Evolutionary conservation across 2,888 invertebrate genomes (phyloP), one percentile per base, ranked within the genome.

Genomic region (Myopa tessellatipennis): DNA sequence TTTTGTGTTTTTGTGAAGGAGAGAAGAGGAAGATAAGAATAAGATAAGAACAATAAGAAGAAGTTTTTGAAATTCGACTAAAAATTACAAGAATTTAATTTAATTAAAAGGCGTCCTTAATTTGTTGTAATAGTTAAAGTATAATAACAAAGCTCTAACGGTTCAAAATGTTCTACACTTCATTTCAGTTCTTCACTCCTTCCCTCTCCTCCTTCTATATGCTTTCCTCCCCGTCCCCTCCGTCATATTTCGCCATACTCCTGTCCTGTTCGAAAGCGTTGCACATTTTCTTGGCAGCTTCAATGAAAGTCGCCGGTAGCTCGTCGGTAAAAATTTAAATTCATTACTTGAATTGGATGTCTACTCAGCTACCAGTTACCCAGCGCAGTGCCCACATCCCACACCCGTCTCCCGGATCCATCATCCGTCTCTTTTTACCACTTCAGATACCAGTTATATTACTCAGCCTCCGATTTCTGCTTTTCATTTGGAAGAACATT

Each of bases 281-380:
- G 65, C 65, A 45, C 16, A 60, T 18, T 18, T 60, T 60, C 18
- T 34, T 34, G 61, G 14, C 61, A 26, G 18, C 61, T 34, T 18
- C 61, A 61, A 34, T 61, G 45, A 73, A 72, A 61, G 52, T 84
- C 83, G 82, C 84, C 83, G 82, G 83, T 84, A 83, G 84, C 84
- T 82, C 80, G 63, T 84, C 83, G 82, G 84, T 84, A 84, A 85
- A 83, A 84, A 85, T 86, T 85, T 83, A 85, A 86, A 86, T 86
- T 87, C 85, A 86, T 85, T 86, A 84, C 83, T 85, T 83, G 83
- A 84, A 85, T 85, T 84, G 84, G 84, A 84, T 82, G 84, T 84
- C n/a, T 55, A 38, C 73, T 78, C 55, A 68, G 70, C 74, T 55
- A 26, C 55, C 70, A 36, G 82, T 82, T 52, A 55, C 60, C 18